Evolutionary conservation across 2,113 vertebrate species (phyloP).

Genomic region (Ciconia boyciana): DNA sequence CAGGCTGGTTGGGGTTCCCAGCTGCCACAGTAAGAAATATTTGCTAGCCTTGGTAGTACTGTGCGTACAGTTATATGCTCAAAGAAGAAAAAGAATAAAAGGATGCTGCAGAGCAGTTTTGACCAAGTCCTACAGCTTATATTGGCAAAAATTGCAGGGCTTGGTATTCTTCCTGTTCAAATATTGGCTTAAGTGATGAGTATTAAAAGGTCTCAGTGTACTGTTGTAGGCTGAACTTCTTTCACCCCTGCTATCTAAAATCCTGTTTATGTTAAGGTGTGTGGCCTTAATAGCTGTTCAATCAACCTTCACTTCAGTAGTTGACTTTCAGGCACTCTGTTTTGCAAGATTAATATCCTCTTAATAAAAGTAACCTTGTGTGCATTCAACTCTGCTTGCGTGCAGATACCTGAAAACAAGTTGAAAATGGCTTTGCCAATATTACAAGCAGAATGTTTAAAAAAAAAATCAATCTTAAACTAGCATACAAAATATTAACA

Average conservation of each 20-base stretch:
- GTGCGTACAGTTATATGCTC: rapidly evolving
- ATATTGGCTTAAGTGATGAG: background rate
- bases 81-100: background rate
- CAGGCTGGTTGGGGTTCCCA: background rate
- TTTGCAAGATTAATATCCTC: background rate
- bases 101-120: background rate
- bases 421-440: background rate
- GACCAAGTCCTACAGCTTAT: background rate
- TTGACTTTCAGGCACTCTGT: background rate
- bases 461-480: background rate
- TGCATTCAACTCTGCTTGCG: background rate
- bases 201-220: background rate
- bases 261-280: background rate
- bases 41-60: background rate
- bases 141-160: background rate
- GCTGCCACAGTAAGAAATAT: background rate
- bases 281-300: background rate
- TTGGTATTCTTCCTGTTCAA: background rate
- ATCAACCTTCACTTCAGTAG: background rate
- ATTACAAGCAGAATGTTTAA: background rate
- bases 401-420: background rate
- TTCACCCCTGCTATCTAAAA: background rate
- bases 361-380: background rate
- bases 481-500: background rate
- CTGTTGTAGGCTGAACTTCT: background rate